Evolutionary conservation across 2,797 vertebrate genomes (phyloP).

Genomic region (Lutjanus argentimaculatus): DNA sequence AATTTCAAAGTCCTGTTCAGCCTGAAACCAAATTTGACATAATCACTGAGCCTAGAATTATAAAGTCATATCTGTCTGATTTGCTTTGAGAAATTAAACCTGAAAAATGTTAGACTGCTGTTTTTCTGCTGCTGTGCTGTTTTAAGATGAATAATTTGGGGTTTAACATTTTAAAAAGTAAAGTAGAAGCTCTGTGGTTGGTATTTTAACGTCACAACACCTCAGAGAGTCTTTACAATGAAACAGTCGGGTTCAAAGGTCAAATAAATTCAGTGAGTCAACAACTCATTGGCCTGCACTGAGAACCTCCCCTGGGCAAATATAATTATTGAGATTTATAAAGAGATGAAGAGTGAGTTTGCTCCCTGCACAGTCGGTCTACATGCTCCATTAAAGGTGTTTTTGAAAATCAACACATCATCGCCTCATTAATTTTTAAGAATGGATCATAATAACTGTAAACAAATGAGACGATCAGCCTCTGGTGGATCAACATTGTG

Average conservation of each 20-base stretch:
- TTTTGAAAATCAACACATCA: background rate
- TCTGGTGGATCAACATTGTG: background rate
- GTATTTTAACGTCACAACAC: slow-evolving; percentile 4
- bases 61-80: slow-evolving; percentile 2
- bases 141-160: background rate
- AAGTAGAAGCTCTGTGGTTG: background rate
- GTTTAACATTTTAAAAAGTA: background rate
- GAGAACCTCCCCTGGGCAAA: background rate
- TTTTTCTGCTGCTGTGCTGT: background rate
- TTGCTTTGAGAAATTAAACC: background rate
- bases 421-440: slow-evolving; percentile 12
- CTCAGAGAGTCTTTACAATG: background rate
- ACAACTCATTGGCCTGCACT: too few relatives aligned
- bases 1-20: slow-evolving; percentile 25
- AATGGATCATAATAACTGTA: background rate
- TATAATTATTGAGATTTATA: slow-evolving; percentile 17
- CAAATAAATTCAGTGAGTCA: background rate
- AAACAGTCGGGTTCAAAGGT: background rate
- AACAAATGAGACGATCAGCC: background rate
- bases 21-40: slow-evolving; percentile 22
- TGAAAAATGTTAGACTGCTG: background rate
- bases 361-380: background rate
- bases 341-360: background rate
- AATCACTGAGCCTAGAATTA: slow-evolving; percentile 25
- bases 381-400: background rate